A percentile compares a stretch with the other conserved stretches of the same genome.
These are phyloP conservation scores for Pseudomugil gertrudae DNA, from an alignment of 2,797 vertebrate species.

Conservation along the genomic window DNA sequence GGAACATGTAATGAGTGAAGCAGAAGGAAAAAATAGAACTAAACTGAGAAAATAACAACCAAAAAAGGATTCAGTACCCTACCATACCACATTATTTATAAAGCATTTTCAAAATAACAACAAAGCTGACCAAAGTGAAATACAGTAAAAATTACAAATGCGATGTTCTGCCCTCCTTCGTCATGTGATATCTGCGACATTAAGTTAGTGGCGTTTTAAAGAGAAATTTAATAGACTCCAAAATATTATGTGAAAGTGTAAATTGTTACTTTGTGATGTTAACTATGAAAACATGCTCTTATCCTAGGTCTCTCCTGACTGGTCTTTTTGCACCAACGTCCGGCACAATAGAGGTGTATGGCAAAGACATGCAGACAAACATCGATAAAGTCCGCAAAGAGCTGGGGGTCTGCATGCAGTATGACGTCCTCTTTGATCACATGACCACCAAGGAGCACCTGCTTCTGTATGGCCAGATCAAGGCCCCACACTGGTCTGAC, in stretches of 20 bases:
- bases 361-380: constrained; percentile 87
- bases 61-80: neutral
- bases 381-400: constrained; percentile 85
- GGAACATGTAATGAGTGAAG: constrained; percentile 36
- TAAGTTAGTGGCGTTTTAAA: constrained; percentile 26
- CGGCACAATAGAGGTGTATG: constrained; percentile 91
- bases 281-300: neutral
- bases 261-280: neutral
- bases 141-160: too few species aligned
- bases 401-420: constrained; percentile 97
- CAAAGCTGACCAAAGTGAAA: too few species aligned
- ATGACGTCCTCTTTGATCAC: constrained; percentile 93
- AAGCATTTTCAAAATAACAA: neutral
- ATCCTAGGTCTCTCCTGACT: constrained; percentile 92
- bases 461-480: constrained; percentile 92
- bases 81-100: too few species aligned
- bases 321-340: constrained; percentile 89
- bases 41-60: constrained; percentile 11
- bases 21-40: constrained; percentile 30
- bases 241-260: too few species aligned
- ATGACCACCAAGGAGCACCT: constrained; percentile 94
- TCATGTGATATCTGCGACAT: constrained; percentile 3
- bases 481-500: constrained; percentile 89
- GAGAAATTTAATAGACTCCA: neutral
- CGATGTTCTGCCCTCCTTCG: neutral